Percentiles rank a stretch among this genome's conserved stretches.
These are phyloP conservation scores for Prochilodus magdalenae DNA, from an alignment of 2,113 vertebrate genomes.

Conservation along the genomic window DNA sequence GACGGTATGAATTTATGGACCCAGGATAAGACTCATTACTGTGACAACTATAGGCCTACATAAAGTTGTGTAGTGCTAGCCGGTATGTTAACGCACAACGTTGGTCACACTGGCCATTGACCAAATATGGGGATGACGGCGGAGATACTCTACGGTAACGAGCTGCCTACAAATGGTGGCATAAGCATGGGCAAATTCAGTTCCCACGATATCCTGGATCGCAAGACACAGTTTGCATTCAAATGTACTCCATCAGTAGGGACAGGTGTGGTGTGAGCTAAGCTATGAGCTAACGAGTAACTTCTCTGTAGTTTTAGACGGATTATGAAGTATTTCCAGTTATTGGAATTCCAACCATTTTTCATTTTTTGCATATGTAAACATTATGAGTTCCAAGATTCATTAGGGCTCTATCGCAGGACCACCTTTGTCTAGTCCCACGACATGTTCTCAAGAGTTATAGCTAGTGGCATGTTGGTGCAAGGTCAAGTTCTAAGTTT, in stretches of 20 bases:
- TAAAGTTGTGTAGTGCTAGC: not conserved
- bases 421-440: too few relatives aligned
- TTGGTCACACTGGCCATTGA: not conserved
- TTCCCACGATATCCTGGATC: not conserved
- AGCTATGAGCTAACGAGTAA: too few relatives aligned
- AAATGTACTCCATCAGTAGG: not conserved
- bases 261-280: too few relatives aligned
- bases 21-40: constrained; percentile 17
- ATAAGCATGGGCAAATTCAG: not conserved
- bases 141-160: not conserved
- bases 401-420: too few relatives aligned
- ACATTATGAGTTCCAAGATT: too few relatives aligned
- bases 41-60: constrained; percentile 6
- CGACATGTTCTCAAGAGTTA: too few relatives aligned
- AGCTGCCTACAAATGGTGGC: not conserved
- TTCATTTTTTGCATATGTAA: too few relatives aligned
- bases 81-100: not conserved
- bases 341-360: too few relatives aligned
- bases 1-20: constrained; percentile 26
- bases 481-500: too few relatives aligned
- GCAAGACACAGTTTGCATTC: not conserved
- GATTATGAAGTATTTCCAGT: too few relatives aligned
- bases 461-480: too few relatives aligned
- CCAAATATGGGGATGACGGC: not conserved
- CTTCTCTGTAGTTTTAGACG: too few relatives aligned